Evolutionary conservation across 2,797 vertebrate genomes (phyloP), one percentile per base, ranked within the genome.

Genomic region (Falco concolor): DNA sequence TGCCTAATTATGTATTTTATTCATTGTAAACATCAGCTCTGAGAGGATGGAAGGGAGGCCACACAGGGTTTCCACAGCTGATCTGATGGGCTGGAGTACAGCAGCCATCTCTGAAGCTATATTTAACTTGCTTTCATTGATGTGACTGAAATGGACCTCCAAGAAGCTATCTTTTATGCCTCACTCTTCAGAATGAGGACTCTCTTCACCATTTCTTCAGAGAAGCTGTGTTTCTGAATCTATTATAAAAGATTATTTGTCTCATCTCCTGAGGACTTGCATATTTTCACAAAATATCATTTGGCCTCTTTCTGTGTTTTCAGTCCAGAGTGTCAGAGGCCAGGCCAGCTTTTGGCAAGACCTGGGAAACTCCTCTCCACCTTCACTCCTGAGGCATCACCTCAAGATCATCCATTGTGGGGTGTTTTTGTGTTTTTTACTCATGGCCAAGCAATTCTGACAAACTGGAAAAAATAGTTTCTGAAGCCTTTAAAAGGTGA

Each of bases 1-100:
- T 74, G 90, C 70, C 90, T 96, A 93, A 95, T 95, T 95, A 95
- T 56, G 67, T 84, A 30, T 90, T 94, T 94, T 91, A 73, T 89
- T 94, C 45, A 13, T 84, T 87, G 77, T 94, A 93, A 96, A 87
- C 81, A 84, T 77, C 63, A 50, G 36, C 56, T 94, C 85, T 87
- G 44, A 87, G 74, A 87, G 0, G 45, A 74, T 80, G 42, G 67
- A 90, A 77, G 13, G 22, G 34, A 78, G 59, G 40, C 77, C 1
- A 0, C 2, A 1, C 40, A 53, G 44, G 22, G 18, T 77, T 96
- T 95, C 83, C 83, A 92, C 52, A 36, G 85, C 52, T 70, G 90
- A 82, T 96, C 93, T 96, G 94, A 95, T 95, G 85, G 89, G 83
- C 91, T 84, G 2, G 10, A 89, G 83, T 93, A 76, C 77, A 95